Conservation (phyloP, 2,888 invertebrate species). For the Phorcus lineatus region DNA sequence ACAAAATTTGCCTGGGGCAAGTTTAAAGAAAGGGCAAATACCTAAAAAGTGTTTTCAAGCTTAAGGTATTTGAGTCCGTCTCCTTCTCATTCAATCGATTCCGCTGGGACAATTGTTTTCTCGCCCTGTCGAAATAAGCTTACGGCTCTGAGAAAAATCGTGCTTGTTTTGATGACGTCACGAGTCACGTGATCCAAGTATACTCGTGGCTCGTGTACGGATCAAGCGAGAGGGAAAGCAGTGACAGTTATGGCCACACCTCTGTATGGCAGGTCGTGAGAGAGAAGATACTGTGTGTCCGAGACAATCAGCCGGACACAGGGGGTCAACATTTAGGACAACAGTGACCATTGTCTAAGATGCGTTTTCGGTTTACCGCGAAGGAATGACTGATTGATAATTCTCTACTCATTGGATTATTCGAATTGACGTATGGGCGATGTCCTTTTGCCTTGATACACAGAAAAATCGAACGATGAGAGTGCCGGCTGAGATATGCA, state of each 20-base stretch:
- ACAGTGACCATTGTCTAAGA: neutral
- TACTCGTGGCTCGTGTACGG: neutral
- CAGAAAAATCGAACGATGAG: neutral
- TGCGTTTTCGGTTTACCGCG: neutral
- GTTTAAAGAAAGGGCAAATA: neutral
- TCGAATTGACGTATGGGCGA: neutral
- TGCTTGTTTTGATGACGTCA: constrained; percentile 13
- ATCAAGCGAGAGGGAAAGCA: neutral
- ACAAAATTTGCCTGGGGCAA: neutral
- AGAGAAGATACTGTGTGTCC: neutral
- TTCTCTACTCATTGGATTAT: neutral
- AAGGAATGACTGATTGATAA: neutral
- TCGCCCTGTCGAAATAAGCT: neutral
- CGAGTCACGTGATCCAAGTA: constrained; percentile 2
- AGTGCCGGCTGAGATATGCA: neutral
- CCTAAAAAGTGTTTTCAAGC: neutral
- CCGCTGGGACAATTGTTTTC: neutral
- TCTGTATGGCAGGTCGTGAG: neutral
- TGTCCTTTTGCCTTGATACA: neutral
- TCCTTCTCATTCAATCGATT: neutral
- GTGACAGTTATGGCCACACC: neutral
- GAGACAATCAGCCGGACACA: neutral
- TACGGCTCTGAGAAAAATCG: neutral
- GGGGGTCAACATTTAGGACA: neutral
- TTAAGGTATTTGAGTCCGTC: neutral